These are phyloP conservation scores for Oreochromis spilurus DNA, from an alignment of 2,113 vertebrate genomes.

Conservation along the genomic window DNA sequence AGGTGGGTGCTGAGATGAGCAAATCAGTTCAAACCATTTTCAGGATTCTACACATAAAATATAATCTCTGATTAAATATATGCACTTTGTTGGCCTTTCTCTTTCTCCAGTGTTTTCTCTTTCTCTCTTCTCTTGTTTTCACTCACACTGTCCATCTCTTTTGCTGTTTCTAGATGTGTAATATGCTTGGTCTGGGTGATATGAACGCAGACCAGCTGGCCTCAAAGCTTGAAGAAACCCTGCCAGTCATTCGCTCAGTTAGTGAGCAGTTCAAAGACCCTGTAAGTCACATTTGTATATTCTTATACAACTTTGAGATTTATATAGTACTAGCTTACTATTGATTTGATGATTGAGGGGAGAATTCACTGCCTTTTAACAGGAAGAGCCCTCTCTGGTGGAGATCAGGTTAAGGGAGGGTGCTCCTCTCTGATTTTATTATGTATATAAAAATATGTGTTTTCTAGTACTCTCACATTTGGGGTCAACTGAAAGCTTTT, in stretches of 20 bases:
- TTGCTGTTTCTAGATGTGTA: conserved; percentile 83
- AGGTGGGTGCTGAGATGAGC: conserved; percentile 65
- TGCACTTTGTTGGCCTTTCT: background rate
- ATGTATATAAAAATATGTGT: background rate
- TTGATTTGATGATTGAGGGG: background rate
- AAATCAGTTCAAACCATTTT: background rate
- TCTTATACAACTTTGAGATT: background rate
- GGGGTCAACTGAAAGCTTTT: background rate
- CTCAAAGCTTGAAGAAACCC: conserved; percentile 89
- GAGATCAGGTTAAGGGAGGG: background rate
- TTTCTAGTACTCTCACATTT: accelerated
- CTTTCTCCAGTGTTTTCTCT: background rate
- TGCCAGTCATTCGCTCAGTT: conserved; percentile 91
- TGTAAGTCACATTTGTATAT: conserved; percentile 59
- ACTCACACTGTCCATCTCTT: background rate
- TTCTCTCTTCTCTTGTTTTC: background rate
- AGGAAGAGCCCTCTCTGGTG: background rate
- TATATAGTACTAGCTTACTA: background rate
- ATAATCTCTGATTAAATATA: background rate
- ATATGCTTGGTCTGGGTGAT: conserved; percentile 91
- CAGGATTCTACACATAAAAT: accelerated
- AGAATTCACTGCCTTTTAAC: background rate
- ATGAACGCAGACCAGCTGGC: conserved; percentile 95
- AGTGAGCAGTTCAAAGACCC: conserved; percentile 96
- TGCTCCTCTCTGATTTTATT: background rate